These are phyloP conservation scores for Cheilosia soror DNA, from an alignment of 2,888 invertebrate species.

Conservation along the genomic window DNA sequence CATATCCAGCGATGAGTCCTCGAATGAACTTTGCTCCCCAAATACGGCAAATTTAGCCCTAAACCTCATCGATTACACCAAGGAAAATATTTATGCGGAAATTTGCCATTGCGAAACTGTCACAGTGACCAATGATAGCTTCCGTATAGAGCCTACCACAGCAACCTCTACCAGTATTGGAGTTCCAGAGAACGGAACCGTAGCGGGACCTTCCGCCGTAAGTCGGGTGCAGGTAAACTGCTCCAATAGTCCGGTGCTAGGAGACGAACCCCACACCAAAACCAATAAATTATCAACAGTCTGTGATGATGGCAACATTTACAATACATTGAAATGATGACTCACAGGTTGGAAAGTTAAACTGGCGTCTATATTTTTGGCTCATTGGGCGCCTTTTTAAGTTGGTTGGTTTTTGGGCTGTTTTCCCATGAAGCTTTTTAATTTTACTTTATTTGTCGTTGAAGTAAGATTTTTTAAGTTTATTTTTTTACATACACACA, in stretches of 20 bases:
- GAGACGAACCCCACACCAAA: conserved; percentile 41
- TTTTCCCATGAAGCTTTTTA: conserved; percentile 53
- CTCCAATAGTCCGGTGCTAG: conserved; percentile 79
- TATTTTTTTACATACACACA: conserved; percentile 28
- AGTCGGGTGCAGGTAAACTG: conserved; percentile 83
- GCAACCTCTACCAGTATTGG: conserved; percentile 58
- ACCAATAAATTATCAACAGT: conserved; percentile 40
- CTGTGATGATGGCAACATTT: conserved; percentile 81
- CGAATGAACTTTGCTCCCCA: conserved; percentile 65
- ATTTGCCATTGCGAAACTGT: conserved; percentile 84
- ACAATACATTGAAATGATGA: conserved; percentile 84
- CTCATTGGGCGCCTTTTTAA: conserved; percentile 76
- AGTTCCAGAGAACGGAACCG: conserved; percentile 39
- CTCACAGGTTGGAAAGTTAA: conserved; percentile 82
- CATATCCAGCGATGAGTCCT: conserved; percentile 79
- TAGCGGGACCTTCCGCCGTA: conserved; percentile 79
- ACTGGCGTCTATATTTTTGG: conserved; percentile 79
- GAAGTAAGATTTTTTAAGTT: conserved; percentile 56
- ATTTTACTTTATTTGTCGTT: conserved; percentile 44
- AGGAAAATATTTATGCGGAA: conserved; percentile 90
- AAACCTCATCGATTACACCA: conserved; percentile 80
- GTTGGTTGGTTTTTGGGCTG: conserved; percentile 42
- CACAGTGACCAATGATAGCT: conserved; percentile 39
- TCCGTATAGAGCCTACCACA: conserved; percentile 57
- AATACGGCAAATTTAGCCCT: conserved; percentile 76